These are phyloP conservation scores for Parotia lawesii DNA, from an alignment of 2,113 vertebrate genomes.

Conservation along the genomic window DNA sequence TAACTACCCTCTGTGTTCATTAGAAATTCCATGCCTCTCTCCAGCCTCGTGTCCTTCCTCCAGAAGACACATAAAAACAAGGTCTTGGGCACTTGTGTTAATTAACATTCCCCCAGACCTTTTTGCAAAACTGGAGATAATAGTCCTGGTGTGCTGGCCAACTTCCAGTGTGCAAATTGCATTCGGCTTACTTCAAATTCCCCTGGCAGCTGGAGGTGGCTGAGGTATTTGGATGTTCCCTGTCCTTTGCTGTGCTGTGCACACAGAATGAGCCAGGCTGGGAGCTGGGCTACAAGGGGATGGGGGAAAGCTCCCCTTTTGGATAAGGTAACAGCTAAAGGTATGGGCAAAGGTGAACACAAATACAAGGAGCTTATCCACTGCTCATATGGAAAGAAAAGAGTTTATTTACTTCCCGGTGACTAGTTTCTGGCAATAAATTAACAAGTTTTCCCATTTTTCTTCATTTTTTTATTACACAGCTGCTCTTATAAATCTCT, in stretches of 20 bases:
- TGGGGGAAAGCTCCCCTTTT: background rate
- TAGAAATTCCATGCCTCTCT: conserved; percentile 20
- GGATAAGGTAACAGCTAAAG: background rate
- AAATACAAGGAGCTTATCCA: background rate
- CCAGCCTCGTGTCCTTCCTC: conserved; percentile 30
- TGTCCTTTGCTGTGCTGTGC: background rate
- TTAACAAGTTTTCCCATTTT: background rate
- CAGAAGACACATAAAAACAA: conserved; percentile 60
- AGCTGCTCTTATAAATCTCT: conserved; percentile 45
- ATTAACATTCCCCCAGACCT: conserved; percentile 53
- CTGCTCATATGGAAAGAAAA: background rate
- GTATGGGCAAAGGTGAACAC: background rate
- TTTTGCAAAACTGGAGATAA: conserved; percentile 54
- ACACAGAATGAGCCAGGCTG: background rate
- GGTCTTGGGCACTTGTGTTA: conserved; percentile 48
- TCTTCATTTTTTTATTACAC: background rate
- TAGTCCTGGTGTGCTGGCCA: conserved; percentile 41
- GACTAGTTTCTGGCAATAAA: background rate
- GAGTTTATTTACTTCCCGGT: conserved; percentile 11
- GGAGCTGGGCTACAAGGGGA: background rate
- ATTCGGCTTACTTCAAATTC: background rate
- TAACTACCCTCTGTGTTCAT: conserved; percentile 31
- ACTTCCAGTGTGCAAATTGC: conserved; percentile 59
- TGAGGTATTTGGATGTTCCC: background rate
- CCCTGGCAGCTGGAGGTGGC: conserved; percentile 22